Conservation (phyloP, 2,797 vertebrate genomes). For the Chelonia mydas region DNA sequence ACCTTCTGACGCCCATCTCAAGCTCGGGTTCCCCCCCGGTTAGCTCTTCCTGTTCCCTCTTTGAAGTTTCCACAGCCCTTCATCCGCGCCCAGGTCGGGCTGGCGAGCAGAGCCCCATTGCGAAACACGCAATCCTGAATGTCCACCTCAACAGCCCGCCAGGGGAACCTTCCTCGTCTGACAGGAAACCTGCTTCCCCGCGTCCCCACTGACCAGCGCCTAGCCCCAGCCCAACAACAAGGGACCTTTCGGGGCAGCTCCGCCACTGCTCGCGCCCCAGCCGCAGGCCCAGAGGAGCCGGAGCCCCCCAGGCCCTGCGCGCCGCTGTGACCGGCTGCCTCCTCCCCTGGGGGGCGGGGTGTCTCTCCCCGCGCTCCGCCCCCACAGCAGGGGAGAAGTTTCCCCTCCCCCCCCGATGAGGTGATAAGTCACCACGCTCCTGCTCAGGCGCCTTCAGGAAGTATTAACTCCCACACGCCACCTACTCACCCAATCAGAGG, state of each 20-base stretch:
- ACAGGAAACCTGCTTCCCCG: no score
- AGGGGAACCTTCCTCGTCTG: not conserved
- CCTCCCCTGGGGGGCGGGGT: not conserved
- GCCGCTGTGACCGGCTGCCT: rapidly evolving
- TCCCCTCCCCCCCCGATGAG: no score
- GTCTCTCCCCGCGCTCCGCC: rapidly evolving
- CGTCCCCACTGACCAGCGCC: no score
- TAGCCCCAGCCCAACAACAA: no score
- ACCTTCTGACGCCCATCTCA: not conserved
- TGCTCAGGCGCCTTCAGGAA: no score
- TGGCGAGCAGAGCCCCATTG: no score
- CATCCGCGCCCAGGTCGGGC: no score
- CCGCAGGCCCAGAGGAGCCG: not conserved
- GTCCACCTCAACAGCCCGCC: not conserved
- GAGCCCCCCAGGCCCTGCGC: not conserved
- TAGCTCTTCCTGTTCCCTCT: not conserved
- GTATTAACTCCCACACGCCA: not conserved
- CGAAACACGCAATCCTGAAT: no score
- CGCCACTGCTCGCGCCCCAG: not conserved
- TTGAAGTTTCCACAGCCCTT: not conserved
- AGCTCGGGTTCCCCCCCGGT: not conserved
- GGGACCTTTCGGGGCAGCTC: not conserved
- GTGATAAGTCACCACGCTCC: not conserved
- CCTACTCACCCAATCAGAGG: not conserved
- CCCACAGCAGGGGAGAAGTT: no score